Evolutionary conservation across 2,888 invertebrate species (phyloP).

Genomic region (Noctua janthina): DNA sequence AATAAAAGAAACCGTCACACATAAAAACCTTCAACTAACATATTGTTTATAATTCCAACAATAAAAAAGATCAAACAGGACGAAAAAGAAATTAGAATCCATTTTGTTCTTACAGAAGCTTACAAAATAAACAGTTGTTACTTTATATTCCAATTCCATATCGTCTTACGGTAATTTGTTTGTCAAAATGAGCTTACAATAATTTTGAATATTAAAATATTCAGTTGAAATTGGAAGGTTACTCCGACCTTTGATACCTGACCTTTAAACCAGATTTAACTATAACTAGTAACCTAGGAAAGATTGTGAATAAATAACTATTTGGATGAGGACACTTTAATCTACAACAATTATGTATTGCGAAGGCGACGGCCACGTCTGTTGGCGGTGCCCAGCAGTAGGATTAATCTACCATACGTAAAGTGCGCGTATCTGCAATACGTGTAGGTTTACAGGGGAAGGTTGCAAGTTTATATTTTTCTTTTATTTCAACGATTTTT

Average conservation of each 20-base stretch:
- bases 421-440: no score
- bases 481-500: no score
- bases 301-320: slow-evolving; percentile 35
- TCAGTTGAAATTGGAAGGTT: slow-evolving; percentile 33
- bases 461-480: no score
- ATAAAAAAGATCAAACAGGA: slow-evolving; percentile 24
- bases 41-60: slow-evolving; percentile 18
- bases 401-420: no score
- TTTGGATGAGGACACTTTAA: slow-evolving; percentile 2
- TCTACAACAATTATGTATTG: no score
- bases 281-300: slow-evolving; percentile 12
- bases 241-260: slow-evolving; percentile 28
- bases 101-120: slow-evolving; percentile 26
- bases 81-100: slow-evolving; percentile 14
- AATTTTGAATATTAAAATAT: slow-evolving; percentile 55
- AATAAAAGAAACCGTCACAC: background rate
- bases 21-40: background rate
- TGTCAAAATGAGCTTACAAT: slow-evolving; percentile 51
- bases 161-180: slow-evolving; percentile 40
- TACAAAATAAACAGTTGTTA: slow-evolving; percentile 16
- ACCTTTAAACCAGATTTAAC: slow-evolving; percentile 36
- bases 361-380: no score
- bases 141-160: slow-evolving; percentile 3
- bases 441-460: no score
- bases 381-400: no score